Base-by-base conservation (phyloP, 2,888 invertebrate genomes). In the Cremastinae sp. region DNA sequence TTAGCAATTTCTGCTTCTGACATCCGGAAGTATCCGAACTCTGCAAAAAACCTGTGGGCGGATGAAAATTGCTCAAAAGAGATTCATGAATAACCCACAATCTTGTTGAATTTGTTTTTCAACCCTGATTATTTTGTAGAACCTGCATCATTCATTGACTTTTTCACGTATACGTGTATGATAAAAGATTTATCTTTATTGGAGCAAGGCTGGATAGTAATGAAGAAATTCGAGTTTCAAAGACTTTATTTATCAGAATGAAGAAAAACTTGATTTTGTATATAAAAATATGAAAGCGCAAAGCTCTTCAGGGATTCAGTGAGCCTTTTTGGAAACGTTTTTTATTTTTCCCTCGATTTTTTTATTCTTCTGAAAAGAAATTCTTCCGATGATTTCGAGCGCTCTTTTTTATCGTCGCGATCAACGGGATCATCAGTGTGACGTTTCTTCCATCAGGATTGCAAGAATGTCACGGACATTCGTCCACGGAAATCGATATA, bases 401-500 rank as follows among this genome's bases (percentile, higher is more conserved):
- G 35, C 22, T 62, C 16, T 16, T 16, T 35, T 49, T 62, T 18
- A 35, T 62, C 14, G 41, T 53, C 12, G 5, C 39, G 12, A 14
- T 41, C 12, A 28, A 28, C 14, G 4, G 28, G 43, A 55, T 43
- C 14, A 62, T 70, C 62, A 61, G 51, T n/a, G n/a, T 1, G 16
- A 14, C n/a, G n/a, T 14, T 49, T 18, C n/a, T 37, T 10, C 28
- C 14, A 61, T 35, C 7, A 28, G 16, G 51, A 49, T 47, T 18
- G 61, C 41, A 68, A 69, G 53, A 66, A 59, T 55, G 43, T 56
- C 59, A 16, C 14, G 39, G 45, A 22, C 65, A 61, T 61, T 78
- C 72, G 53, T 68, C 12, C 68, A 14, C 20, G 47, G 14, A 49
- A 70, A 77, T 74, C 77, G 49, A 77, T 69, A 66, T 47, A 51